Conservation (phyloP, 2,888 invertebrate genomes). For the Drosophila infuscata region DNA sequence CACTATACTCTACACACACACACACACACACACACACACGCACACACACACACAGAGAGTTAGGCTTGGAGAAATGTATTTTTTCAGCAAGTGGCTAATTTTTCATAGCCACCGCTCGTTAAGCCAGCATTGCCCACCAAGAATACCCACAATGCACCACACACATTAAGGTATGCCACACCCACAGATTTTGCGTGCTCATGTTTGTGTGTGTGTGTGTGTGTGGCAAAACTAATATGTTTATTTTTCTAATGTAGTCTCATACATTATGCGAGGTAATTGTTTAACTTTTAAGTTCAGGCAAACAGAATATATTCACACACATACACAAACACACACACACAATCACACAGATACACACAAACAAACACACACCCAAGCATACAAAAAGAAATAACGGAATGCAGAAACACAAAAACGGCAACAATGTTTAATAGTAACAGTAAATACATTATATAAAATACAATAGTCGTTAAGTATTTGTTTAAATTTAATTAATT, state of each 20-base stretch:
- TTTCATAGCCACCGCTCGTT: slow-evolving; percentile 70
- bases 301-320: slow-evolving; percentile 15
- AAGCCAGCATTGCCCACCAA: slow-evolving; percentile 50
- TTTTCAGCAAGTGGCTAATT: slow-evolving; percentile 77
- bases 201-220: slow-evolving; percentile 8
- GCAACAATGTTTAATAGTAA: slow-evolving; percentile 57
- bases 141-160: slow-evolving; percentile 24
- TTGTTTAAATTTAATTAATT: slow-evolving; percentile 79
- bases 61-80: slow-evolving; percentile 65
- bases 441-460: slow-evolving; percentile 57
- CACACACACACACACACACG: slow-evolving; percentile 12
- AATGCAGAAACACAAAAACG: slow-evolving; percentile 31
- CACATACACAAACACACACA: slow-evolving; percentile 20
- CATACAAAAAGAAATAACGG: slow-evolving; percentile 5
- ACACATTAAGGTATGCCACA: slow-evolving; percentile 22
- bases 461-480: slow-evolving; percentile 75
- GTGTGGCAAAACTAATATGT: slow-evolving; percentile 61
- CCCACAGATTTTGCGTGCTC: slow-evolving; percentile 8
- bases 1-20: slow-evolving; percentile 5
- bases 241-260: slow-evolving; percentile 68
- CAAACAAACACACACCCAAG: slow-evolving; percentile 4
- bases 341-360: slow-evolving; percentile 21
- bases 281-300: slow-evolving; percentile 68
- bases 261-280: slow-evolving; percentile 74
- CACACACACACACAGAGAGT: slow-evolving; percentile 22